Evolutionary conservation across 1,140 invertebrate genomes (phyloP).

Genomic region (Pseudoatta argentina): DNA sequence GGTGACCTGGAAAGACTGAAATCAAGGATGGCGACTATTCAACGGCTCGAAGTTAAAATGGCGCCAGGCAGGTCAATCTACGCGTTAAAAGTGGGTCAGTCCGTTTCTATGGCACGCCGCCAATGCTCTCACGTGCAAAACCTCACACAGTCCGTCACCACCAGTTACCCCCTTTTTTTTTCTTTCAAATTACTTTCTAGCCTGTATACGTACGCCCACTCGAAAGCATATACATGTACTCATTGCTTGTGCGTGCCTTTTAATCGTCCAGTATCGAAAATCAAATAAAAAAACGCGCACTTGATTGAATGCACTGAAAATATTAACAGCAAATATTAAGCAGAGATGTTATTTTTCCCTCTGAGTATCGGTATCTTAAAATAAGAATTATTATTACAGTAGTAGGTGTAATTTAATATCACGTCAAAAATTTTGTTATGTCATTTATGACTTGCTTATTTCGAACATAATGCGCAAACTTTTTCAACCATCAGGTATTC

Average conservation of each 20-base stretch:
- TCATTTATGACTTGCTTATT: conserved; percentile 17
- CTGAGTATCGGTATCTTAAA: not conserved
- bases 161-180: conserved; percentile 1
- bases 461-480: not conserved
- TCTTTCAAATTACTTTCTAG: conserved; percentile 17
- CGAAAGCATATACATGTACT: conserved; percentile 1
- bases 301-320: conserved; percentile 7
- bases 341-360: not conserved
- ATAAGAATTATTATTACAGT: not conserved
- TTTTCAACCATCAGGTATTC: conserved; percentile 23
- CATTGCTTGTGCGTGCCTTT: not conserved
- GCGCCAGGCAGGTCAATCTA: conserved; percentile 77
- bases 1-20: conserved; percentile 58
- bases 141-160: conserved; percentile 65
- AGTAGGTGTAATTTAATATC: not conserved
- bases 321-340: no score
- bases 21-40: conserved; percentile 45
- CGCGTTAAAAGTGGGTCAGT: conserved; percentile 79
- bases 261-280: conserved; percentile 24
- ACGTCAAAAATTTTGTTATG: not conserved
- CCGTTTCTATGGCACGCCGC: conserved; percentile 75
- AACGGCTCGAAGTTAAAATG: conserved; percentile 68
- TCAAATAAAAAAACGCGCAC: not conserved
- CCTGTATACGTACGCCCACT: not conserved
- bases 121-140: conserved; percentile 79